These are phyloP conservation scores for Erynnis tages DNA, from an alignment of 2,888 invertebrate species.

Conservation along the genomic window DNA sequence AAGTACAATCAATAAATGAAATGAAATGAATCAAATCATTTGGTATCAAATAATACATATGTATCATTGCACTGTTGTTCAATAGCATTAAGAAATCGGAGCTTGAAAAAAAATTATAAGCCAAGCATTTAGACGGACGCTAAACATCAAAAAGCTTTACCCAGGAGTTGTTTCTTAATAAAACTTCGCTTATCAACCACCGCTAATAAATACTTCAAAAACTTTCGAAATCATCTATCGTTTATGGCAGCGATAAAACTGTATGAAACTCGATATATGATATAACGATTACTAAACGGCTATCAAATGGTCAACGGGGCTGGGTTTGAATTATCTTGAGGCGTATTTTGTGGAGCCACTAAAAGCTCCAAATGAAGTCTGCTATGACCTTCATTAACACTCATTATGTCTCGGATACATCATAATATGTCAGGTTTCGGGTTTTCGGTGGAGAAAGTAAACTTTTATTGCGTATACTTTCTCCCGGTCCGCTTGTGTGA, in stretches of 20 bases:
- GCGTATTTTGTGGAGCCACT: conserved; percentile 19
- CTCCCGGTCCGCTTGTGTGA: conserved; percentile 14
- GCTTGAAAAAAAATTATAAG: too few species aligned
- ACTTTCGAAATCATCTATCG: conserved; percentile 9
- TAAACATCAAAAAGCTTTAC: too few species aligned
- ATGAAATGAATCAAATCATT: too few species aligned
- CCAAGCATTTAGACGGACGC: too few species aligned
- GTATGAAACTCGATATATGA: conserved; percentile 18
- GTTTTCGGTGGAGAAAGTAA: conserved; percentile 27
- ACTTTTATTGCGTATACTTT: conserved; percentile 29
- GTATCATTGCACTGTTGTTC: too few species aligned
- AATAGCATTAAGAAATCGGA: too few species aligned
- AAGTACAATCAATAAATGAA: too few species aligned
- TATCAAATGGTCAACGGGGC: conserved; percentile 9
- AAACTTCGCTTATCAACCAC: too few species aligned
- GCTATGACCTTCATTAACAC: conserved; percentile 21
- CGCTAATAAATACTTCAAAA: not conserved
- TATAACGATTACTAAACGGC: conserved; percentile 19
- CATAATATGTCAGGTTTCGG: conserved; percentile 26
- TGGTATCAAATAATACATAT: too few species aligned
- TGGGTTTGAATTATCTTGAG: conserved; percentile 10
- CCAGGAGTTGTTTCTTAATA: too few species aligned
- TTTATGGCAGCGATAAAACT: conserved; percentile 16
- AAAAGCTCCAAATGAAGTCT: conserved; percentile 16
- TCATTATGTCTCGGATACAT: conserved; percentile 24